phyloP scores from a whole-genome alignment of 2,797 vertebrate species.

The Nyctalus aviator region DNA sequence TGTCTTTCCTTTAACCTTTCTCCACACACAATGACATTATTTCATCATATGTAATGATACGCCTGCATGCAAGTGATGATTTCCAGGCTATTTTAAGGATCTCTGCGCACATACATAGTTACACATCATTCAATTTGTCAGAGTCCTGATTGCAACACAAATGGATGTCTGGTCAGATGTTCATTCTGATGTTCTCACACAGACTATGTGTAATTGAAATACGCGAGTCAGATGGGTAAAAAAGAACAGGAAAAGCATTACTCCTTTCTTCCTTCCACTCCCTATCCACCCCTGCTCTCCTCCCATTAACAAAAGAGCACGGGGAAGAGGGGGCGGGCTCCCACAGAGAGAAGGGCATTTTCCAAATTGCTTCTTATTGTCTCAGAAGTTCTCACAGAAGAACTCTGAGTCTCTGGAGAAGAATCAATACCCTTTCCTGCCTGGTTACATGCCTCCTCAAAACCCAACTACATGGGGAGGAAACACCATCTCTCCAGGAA shows the following conservation, averaged over 20 bases:
- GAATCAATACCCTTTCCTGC: background rate
- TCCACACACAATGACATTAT: conserved; percentile 8
- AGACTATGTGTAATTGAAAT: background rate
- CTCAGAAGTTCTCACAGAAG: background rate
- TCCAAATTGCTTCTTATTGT: background rate
- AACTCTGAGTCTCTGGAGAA: background rate
- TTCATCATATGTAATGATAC: conserved; percentile 34
- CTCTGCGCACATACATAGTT: conserved; percentile 23
- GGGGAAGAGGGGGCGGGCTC: background rate
- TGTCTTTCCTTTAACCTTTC: conserved; percentile 60
- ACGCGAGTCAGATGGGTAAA: background rate
- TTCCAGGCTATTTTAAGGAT: conserved; percentile 61
- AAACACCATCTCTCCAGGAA: background rate
- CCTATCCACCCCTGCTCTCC: background rate
- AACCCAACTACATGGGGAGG: background rate
- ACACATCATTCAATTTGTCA: conserved; percentile 61
- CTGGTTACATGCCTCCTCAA: background rate
- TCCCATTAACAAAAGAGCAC: background rate
- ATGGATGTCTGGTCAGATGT: conserved; percentile 53
- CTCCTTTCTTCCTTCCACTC: background rate
- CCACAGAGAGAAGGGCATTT: background rate
- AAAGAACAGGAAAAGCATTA: background rate
- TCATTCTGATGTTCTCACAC: conserved; percentile 7
- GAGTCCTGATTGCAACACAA: conserved; percentile 65
- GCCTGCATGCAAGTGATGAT: background rate